These are phyloP conservation scores for Glaucomys volans DNA, from an alignment of 2,113 vertebrate species.

Conservation along the genomic window DNA sequence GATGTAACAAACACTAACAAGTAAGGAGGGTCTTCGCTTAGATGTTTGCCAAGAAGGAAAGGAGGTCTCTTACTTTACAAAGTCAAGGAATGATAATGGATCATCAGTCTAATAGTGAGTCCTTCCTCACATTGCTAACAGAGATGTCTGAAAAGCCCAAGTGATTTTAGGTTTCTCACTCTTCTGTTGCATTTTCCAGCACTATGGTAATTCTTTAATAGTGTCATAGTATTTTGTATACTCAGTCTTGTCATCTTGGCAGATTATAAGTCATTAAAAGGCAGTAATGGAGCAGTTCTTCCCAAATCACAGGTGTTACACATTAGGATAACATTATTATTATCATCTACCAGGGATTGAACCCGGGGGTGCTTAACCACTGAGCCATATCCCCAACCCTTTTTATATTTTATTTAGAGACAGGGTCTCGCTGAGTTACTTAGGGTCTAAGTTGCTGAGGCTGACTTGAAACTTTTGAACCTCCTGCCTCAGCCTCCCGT, in stretches of 20 bases:
- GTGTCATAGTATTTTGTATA: neutral
- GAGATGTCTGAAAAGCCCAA: slow-evolving; percentile 43
- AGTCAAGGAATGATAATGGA: slow-evolving; percentile 1
- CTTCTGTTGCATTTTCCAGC: neutral
- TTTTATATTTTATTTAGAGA: too few species aligned
- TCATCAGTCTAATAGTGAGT: neutral
- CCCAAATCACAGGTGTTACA: slow-evolving; percentile 46
- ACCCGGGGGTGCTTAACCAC: too few species aligned
- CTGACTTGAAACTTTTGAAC: too few species aligned
- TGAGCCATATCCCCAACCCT: too few species aligned
- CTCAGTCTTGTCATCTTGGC: neutral
- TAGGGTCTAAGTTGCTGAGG: too few species aligned
- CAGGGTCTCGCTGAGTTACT: too few species aligned
- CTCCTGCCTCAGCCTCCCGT: too few species aligned
- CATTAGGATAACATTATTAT: neutral
- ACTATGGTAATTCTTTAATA: neutral
- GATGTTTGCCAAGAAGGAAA: neutral
- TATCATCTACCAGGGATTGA: too few species aligned
- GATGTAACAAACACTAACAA: neutral
- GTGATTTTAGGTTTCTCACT: neutral
- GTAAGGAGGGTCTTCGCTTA: neutral
- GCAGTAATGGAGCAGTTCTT: slow-evolving; percentile 44
- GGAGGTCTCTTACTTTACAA: neutral
- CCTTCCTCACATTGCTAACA: neutral
- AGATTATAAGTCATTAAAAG: slow-evolving; percentile 49